Conservation (phyloP, 2,797 vertebrate genomes). For the Lophotriccus pileatus region DNA sequence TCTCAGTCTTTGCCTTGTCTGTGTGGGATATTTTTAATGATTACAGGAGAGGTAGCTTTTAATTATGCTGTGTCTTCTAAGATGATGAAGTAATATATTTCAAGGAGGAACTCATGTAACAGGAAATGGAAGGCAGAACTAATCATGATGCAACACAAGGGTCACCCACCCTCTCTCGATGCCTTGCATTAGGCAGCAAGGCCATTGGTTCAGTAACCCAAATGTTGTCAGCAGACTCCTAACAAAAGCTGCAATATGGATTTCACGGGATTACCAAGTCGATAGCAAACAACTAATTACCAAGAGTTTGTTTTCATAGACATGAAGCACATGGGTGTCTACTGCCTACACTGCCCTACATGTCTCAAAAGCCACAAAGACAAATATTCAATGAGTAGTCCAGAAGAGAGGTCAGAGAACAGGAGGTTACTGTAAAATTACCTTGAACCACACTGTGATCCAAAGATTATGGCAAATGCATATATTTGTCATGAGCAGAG, state of each 20-base stretch:
- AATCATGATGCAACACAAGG: background rate
- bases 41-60: background rate
- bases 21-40: background rate
- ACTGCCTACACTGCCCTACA: background rate
- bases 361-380: constrained; percentile 16
- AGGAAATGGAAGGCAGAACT: background rate
- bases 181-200: background rate
- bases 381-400: background rate
- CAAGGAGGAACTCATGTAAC: background rate
- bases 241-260: constrained; percentile 7
- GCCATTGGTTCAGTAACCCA: background rate
- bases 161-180: background rate
- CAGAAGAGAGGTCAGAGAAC: constrained; percentile 14
- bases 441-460: background rate
- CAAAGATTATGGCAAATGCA: background rate
- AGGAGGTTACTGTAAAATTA: background rate
- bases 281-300: constrained; percentile 42
- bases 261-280: constrained; percentile 2
- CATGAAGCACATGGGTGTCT: background rate
- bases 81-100: background rate
- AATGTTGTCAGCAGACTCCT: background rate
- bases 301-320: constrained; percentile 23
- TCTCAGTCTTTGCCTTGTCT: background rate
- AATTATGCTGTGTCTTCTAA: background rate
- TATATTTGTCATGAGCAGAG: background rate